Percentiles rank a stretch among this genome's conserved stretches.
phyloP scores from a whole-genome alignment of 2,888 invertebrate genomes.

The Timema cristinae region DNA sequence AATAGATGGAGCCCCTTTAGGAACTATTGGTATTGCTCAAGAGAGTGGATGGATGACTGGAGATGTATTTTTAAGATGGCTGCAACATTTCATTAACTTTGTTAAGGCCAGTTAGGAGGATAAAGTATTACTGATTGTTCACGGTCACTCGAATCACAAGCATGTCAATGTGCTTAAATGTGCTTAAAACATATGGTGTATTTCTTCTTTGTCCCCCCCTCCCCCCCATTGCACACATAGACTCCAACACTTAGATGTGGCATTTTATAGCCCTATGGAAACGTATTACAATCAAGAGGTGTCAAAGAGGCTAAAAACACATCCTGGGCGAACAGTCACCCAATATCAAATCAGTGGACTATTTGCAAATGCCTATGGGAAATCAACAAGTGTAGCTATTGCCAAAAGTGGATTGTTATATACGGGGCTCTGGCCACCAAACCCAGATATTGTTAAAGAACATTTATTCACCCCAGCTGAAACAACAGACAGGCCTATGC shows the following conservation, averaged over 20 bases:
- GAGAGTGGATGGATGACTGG: constrained; percentile 33
- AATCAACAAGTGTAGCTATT: neutral
- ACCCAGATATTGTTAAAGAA: too few species aligned
- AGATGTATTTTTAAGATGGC: constrained; percentile 28
- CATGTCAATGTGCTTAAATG: constrained; percentile 24
- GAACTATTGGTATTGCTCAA: constrained; percentile 26
- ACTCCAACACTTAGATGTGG: constrained; percentile 11
- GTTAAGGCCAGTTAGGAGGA: constrained; percentile 1
- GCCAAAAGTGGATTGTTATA: neutral
- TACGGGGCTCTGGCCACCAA: neutral
- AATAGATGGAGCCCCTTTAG: constrained; percentile 31
- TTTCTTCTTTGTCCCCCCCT: neutral
- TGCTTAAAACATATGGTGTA: neutral
- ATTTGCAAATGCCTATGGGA: constrained; percentile 31
- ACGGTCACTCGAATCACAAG: constrained; percentile 25
- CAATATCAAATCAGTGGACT: constrained; percentile 16
- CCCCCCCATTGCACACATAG: constrained; percentile 11
- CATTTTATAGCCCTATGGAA: constrained; percentile 9
- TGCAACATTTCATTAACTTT: constrained; percentile 25
- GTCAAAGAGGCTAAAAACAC: constrained; percentile 5
- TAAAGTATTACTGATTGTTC: constrained; percentile 20
- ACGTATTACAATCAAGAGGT: constrained; percentile 10
- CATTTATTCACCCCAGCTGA: neutral
- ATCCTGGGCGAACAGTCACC: constrained; percentile 10
- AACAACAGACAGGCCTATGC: neutral